Base-by-base conservation (phyloP, 2,797 vertebrate species). In the Anguilla pacifica region DNA sequence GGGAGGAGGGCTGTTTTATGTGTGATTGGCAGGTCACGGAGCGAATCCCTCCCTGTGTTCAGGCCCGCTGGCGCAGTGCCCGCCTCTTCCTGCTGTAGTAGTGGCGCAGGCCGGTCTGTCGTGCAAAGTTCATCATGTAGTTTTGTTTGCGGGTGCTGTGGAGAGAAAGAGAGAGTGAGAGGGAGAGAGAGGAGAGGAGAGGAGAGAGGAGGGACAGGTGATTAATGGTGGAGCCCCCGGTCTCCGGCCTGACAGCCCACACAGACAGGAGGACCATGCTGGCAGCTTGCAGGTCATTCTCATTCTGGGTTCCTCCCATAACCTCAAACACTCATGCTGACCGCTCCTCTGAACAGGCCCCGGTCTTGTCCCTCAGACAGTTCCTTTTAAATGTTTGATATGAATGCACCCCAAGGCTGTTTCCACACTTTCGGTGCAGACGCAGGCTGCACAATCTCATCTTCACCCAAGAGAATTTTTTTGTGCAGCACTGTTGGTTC, bases 121-220 rank as follows among this genome's bases (percentile, higher is more conserved):
- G 97, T 96, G 98, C 98, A 97, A 98, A 99, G 97, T 98, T 99
- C 98, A 99, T 99, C 98, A 99, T 99, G 97, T 99, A 99, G 97
- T 99, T 99, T 97, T 99, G 98, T 96, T 99, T 99, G 91, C 98
- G 98, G 93, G 98, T 99, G 97, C 98, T 99, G 96, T 94, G 91
- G 93, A 95, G 87, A 95, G 86, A 90, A 95, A 92, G 81, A 85
- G 43, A 39, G 82, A 87, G 87, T 85, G 89, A 70, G 86, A 89
- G 74, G 51, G 67, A 49, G 83, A 74, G 89, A 82, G 31, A 88
- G 84, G 57, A 89, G 83, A 72, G 87, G 83, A 82, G 31, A 88
- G 84, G 57, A 89, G 83, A 72, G 87, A 84, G 46, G 82, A 87
- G 88, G 83, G 83, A 87, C 83, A 82, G 55, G 25, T 10, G 79